phyloP scores from a whole-genome alignment of 1,140 invertebrate species.

The Anoplophora glabripennis region DNA sequence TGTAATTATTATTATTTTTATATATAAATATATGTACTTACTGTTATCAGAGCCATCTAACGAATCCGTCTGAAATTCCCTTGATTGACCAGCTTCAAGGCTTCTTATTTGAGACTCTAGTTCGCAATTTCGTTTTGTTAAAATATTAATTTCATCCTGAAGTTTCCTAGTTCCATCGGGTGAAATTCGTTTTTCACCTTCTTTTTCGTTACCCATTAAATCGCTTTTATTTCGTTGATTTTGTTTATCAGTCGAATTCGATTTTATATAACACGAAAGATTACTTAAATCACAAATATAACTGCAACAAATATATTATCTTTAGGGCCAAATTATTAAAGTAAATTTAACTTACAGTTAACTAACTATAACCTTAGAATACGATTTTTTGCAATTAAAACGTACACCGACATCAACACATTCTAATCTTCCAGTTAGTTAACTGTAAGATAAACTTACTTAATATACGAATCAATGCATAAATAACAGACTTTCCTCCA shows the following conservation, averaged over 20 bases:
- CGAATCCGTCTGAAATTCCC: constrained; percentile 43
- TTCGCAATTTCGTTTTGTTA: constrained; percentile 81
- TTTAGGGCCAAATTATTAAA: too few relatives aligned
- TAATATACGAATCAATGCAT: too few relatives aligned
- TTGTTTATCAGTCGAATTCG: constrained; percentile 38
- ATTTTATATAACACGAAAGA: constrained; percentile 43
- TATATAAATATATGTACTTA: constrained; percentile 26
- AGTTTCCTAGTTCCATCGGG: constrained; percentile 61
- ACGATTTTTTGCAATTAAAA: too few relatives aligned
- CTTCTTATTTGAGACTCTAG: constrained; percentile 73
- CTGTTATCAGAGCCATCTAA: constrained; percentile 39
- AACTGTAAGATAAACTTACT: too few relatives aligned
- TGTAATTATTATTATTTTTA: too few relatives aligned
- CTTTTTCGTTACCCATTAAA: constrained; percentile 39
- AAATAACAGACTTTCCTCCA: too few relatives aligned
- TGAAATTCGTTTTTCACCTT: constrained; percentile 47
- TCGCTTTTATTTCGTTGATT: constrained; percentile 42
- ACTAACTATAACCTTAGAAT: too few relatives aligned
- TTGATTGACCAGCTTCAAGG: constrained; percentile 52
- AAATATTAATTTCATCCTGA: constrained; percentile 77
- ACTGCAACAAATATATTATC: constrained; percentile 48
- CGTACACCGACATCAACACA: too few relatives aligned
- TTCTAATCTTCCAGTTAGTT: too few relatives aligned
- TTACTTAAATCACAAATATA: constrained; percentile 64
- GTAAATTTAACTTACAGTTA: too few relatives aligned